Conservation (phyloP, 1,140 invertebrate species). For the Procambarus virginalis region DNA sequence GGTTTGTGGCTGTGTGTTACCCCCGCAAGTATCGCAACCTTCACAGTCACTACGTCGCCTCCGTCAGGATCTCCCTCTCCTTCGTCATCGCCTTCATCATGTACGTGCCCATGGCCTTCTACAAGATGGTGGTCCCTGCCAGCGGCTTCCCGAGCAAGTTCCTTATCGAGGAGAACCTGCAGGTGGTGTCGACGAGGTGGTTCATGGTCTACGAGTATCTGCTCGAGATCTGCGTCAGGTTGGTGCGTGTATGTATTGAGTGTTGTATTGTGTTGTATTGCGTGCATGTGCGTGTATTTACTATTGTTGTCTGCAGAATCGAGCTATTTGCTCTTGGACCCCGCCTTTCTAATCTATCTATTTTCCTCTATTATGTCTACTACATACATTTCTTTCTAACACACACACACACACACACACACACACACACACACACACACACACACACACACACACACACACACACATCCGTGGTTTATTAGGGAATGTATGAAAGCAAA, state of each 20-base stretch:
- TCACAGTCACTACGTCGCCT: slow-evolving; percentile 73
- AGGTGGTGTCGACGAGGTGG: slow-evolving; percentile 47
- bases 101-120: slow-evolving; percentile 73
- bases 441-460: too few relatives aligned
- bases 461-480: too few relatives aligned
- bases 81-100: slow-evolving; percentile 73
- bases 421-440: too few relatives aligned
- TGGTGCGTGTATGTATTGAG: background rate
- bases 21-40: slow-evolving; percentile 74
- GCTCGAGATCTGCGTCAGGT: slow-evolving; percentile 66
- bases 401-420: too few relatives aligned
- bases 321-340: too few relatives aligned
- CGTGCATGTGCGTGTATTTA: too few relatives aligned
- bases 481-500: too few relatives aligned
- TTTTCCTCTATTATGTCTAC: too few relatives aligned
- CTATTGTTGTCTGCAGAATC: too few relatives aligned
- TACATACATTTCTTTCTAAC: too few relatives aligned
- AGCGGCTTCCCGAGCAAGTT: slow-evolving; percentile 27
- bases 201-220: slow-evolving; percentile 59
- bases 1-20: slow-evolving; percentile 75
- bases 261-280: too few relatives aligned
- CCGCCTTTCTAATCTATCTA: too few relatives aligned
- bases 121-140: slow-evolving; percentile 71
- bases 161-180: background rate
- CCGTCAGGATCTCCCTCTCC: slow-evolving; percentile 72